Evolutionary conservation across 1,140 invertebrate species (phyloP), one percentile per base, ranked within the genome.

Genomic region (Eupristina koningsbergeri): DNA sequence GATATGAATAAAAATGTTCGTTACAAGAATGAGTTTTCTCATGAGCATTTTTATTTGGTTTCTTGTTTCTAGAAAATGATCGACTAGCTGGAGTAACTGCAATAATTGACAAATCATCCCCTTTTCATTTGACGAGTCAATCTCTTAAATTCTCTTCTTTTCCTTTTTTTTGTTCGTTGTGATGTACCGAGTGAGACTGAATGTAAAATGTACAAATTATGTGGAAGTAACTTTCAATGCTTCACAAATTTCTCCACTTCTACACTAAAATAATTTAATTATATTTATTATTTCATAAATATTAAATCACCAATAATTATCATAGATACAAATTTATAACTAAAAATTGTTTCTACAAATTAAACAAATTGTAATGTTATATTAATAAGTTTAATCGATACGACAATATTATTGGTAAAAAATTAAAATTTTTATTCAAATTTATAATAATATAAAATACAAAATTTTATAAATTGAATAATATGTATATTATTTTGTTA

Each of bases 71-170:
- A 3, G 15, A 29, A 45, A 74, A 74, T 47, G 29, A 7, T 31
- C 5, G 39, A 31, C 13, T 0, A 41, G 11, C 22, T 19, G 36
- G 29, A 50, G 17, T 63, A 76, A 53, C 11, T 13, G 22, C 76
- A 36, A 80, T 80, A 80, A 80, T 80, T 80, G 64, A 71, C 64
- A 80, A 31, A 64, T 80, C 63, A 71, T 53, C 78, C 29, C 63
- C 19, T 53, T 26, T 69, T 34, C 29, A 31, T 79, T 17, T 15
- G n/a, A 1, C 36, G 34, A 41, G 19, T 31, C n/a, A n/a, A 26
- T 50, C 19, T 74, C 17, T 1, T 9, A 1, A 15, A 1, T 34
- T 11, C 2, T 3, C 36, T 2, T 74, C 34, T 5, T 41, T 71
- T 7, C 34, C 26, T 5, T 71, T 22, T 6, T 8, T 41, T 7